Conservation (phyloP, 2,888 invertebrate species). For the Oxyscelio sp. region DNA sequence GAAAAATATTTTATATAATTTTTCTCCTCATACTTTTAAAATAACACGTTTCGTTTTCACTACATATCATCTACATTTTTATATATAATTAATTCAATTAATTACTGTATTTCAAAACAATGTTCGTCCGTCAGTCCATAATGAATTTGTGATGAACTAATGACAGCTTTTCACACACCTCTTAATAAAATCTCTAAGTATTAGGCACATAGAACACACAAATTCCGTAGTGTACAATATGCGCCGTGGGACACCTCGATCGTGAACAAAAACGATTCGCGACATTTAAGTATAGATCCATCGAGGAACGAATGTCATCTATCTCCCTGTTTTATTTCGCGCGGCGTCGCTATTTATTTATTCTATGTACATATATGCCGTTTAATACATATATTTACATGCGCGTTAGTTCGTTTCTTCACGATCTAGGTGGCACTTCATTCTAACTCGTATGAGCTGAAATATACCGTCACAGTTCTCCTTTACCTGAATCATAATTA, state of each 20-base stretch:
- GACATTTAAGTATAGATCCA: conserved; percentile 28
- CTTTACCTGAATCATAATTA: conserved; percentile 25
- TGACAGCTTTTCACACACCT: conserved; percentile 57
- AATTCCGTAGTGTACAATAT: conserved; percentile 80
- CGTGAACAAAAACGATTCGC: conserved; percentile 11
- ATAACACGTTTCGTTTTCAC: too few species aligned
- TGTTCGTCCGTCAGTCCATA: conserved; percentile 37
- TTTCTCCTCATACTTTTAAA: too few species aligned
- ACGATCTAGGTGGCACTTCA: conserved; percentile 24
- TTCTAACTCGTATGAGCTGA: conserved; percentile 1
- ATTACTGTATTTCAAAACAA: too few species aligned
- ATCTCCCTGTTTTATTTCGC: neutral
- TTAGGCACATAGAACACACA: conserved; percentile 87
- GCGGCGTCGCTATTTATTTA: too few species aligned
- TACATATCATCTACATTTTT: too few species aligned
- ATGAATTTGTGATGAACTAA: conserved; percentile 29
- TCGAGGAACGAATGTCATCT: conserved; percentile 18
- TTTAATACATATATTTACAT: conserved; percentile 46
- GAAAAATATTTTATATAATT: too few species aligned
- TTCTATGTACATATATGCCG: conserved; percentile 50
- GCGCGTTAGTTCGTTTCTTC: conserved; percentile 11
- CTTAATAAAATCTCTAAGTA: conserved; percentile 78
- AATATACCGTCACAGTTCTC: conserved; percentile 38
- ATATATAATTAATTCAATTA: too few species aligned
- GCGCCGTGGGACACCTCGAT: conserved; percentile 49